A percentile compares a stretch with the other conserved stretches of the same genome.
Conservation (phyloP, 2,797 vertebrate species). For the Graptemys geographica region DNA sequence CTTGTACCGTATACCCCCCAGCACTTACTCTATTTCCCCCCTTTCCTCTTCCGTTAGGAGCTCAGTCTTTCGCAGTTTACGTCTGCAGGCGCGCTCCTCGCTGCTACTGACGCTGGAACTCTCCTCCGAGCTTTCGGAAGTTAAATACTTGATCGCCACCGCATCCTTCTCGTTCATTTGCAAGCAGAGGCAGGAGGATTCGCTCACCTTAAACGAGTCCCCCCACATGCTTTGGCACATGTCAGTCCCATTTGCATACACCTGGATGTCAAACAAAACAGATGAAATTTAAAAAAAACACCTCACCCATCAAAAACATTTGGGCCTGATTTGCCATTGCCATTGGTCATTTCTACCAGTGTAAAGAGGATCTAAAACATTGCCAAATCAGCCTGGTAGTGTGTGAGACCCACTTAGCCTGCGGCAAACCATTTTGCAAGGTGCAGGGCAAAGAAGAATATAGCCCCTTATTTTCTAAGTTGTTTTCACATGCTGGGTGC, state of each 20-base stretch:
- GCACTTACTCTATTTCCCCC: slow-evolving; percentile 46
- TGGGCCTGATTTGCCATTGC: background rate
- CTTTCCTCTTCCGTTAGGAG: background rate
- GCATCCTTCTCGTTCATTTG: slow-evolving; percentile 76
- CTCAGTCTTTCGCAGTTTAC: slow-evolving; percentile 36
- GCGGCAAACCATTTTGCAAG: slow-evolving; percentile 16
- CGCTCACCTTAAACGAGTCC: slow-evolving; percentile 70
- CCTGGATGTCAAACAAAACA: slow-evolving; percentile 63
- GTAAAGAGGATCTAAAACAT: slow-evolving; percentile 17
- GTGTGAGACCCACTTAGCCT: slow-evolving; percentile 22
- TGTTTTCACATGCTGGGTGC: slow-evolving; percentile 21
- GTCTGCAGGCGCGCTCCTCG: slow-evolving; percentile 60
- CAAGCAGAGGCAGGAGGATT: slow-evolving; percentile 78
- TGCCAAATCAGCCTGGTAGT: background rate
- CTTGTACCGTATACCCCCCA: background rate
- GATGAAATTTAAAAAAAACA: background rate
- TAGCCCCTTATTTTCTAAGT: slow-evolving; percentile 30
- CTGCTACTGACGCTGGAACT: slow-evolving; percentile 63
- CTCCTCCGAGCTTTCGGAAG: slow-evolving; percentile 54
- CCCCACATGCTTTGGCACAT: slow-evolving; percentile 81
- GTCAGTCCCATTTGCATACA: slow-evolving; percentile 74
- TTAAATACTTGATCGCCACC: slow-evolving; percentile 62
- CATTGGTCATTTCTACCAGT: background rate
- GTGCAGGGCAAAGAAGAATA: slow-evolving; percentile 1
- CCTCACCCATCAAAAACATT: background rate